A percentile compares a stretch with the other conserved stretches of the same genome.
These are phyloP conservation scores for Chamaetylas fuelleborni DNA, from an alignment of 2,113 vertebrate species.

Conservation along the genomic window DNA sequence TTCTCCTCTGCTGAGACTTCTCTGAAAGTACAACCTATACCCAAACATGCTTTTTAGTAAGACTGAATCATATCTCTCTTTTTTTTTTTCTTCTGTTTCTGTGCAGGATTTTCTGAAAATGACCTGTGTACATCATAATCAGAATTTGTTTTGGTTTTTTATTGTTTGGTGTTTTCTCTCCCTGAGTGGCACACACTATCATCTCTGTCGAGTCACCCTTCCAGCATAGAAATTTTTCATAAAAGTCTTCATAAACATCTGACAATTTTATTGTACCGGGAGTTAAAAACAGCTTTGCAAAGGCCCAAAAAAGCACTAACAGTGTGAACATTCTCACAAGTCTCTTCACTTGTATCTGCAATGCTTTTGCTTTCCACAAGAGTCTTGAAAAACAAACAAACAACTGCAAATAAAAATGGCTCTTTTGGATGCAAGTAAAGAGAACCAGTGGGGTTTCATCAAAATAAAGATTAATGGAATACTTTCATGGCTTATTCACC, in stretches of 20 bases:
- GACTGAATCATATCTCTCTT: neutral
- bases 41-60: neutral
- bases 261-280: neutral
- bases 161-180: neutral
- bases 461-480: constrained; percentile 3
- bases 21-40: neutral
- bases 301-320: neutral
- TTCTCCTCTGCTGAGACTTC: neutral
- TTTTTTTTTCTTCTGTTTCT: neutral
- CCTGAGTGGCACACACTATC: neutral
- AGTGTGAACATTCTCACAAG: neutral
- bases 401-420: neutral
- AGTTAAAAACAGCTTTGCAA: neutral
- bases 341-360: neutral
- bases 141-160: neutral
- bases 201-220: neutral
- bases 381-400: neutral
- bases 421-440: neutral
- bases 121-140: neutral
- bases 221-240: neutral
- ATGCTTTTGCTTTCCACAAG: neutral
- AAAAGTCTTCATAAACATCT: neutral
- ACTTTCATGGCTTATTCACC: neutral
- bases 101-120: neutral
- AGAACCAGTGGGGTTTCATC: neutral